Evolutionary conservation across 35 echinoderm and acorn worm genomes (phyloP), one percentile per base, ranked within the genome.

Genomic region (Acanthaster planci): DNA sequence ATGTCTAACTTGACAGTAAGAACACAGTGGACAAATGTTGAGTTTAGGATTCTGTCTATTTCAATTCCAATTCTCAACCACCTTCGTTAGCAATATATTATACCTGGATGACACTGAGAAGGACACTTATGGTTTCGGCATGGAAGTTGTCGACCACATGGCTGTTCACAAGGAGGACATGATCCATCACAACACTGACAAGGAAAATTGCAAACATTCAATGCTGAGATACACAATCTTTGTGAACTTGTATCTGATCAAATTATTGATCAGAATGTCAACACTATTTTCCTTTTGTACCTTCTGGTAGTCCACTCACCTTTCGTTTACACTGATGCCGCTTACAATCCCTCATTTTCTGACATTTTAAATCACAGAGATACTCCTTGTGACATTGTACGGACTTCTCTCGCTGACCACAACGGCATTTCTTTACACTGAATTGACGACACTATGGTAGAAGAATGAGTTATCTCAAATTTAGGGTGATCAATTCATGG

Each of bases 101-200:
- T 7, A 97, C 94, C 94, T 84, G 86, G 82, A 54, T 97, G 94
- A 40, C 94, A 97, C 15, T 78, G 77, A 14, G 86, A 89, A 36
- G 86, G 78, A 86, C 94, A 97, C 50, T 92, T 97, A 54, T 97
- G 90, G 53, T 97, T 97, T 17, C 83, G 88, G 86, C 94, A 97
- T 17, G 90, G 64, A 3, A 97, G 75, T 26, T 57, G 67, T 67
- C 86, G 82, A 19, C 55, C 75, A 55, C 90, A 97, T 15, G 77
- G 64, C 50, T 97, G 90, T 52, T 88, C 95, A 93, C 95, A 93
- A 16, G 78, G 80, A 22, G 88, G 90, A 76, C 95, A 97, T 35
- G 51, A 85, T 38, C 75, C 83, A 90, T 82, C 87, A 85, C 90
- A 97, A 59, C 94, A 97, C 89, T 92, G 38, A 31, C 36, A 76